Conservation (phyloP, 1,140 invertebrate species). For the Calephelis nemesis region DNA sequence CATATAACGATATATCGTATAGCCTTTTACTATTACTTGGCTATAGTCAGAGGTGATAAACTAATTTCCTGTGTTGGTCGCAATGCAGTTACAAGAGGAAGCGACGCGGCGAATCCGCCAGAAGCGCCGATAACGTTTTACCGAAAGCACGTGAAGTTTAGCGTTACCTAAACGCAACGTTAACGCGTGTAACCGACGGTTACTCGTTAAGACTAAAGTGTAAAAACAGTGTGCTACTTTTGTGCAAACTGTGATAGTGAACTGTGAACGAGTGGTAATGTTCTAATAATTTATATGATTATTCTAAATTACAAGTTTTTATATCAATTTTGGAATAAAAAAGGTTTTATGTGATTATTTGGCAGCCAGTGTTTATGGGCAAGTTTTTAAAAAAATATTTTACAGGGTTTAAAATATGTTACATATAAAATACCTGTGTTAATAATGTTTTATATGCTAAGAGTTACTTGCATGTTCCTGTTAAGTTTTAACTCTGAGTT, state of each 20-base stretch:
- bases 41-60: background rate
- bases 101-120: slow-evolving; percentile 4
- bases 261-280: background rate
- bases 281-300: no score
- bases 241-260: background rate
- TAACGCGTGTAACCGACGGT: background rate
- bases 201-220: background rate
- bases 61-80: slow-evolving; percentile 13
- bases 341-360: no score
- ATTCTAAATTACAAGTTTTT: no score
- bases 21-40: background rate
- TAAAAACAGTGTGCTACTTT: background rate
- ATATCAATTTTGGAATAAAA: no score
- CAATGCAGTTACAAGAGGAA: slow-evolving; percentile 13
- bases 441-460: no score
- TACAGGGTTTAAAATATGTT: no score
- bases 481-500: no score
- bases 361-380: no score
- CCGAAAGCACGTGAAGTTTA: slow-evolving; percentile 11
- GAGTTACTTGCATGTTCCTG: no score
- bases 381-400: no score
- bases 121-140: slow-evolving; percentile 12
- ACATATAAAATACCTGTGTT: no score
- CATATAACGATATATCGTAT: background rate
- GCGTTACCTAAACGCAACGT: background rate